Conservation (phyloP, 2,797 vertebrate species). For the Cuniculus paca region DNA sequence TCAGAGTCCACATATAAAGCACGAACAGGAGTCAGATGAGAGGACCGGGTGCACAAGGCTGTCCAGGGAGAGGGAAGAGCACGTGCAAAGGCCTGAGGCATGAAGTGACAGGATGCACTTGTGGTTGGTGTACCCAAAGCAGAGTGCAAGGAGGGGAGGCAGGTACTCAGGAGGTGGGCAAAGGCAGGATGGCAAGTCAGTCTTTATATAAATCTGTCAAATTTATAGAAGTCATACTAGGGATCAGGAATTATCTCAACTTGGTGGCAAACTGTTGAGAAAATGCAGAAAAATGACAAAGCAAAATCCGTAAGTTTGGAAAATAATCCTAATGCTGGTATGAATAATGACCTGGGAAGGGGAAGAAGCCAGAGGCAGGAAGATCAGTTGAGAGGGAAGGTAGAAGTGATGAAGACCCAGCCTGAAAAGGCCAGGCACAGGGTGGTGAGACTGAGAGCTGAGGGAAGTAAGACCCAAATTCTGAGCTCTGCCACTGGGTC, state of each 20-base stretch:
- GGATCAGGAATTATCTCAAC: background rate
- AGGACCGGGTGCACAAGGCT: background rate
- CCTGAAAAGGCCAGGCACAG: background rate
- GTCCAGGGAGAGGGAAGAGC: background rate
- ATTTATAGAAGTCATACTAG: background rate
- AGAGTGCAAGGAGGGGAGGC: background rate
- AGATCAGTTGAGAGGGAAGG: background rate
- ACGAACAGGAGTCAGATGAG: background rate
- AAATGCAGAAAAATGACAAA: background rate
- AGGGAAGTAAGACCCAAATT: background rate
- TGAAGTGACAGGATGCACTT: accelerated
- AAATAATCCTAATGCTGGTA: background rate
- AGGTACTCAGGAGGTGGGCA: background rate
- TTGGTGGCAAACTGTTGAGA: background rate
- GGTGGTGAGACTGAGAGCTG: background rate
- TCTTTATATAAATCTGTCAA: no score
- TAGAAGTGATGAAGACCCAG: background rate
- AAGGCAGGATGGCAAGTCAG: background rate
- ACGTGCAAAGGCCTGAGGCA: background rate
- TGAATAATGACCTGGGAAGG: background rate
- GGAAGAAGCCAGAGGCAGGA: background rate
- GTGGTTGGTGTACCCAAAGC: background rate
- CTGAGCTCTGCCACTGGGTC: background rate
- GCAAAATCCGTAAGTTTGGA: background rate
- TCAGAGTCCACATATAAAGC: background rate